Conservation (phyloP, 2,113 vertebrate species). For the Zingel zingel region DNA sequence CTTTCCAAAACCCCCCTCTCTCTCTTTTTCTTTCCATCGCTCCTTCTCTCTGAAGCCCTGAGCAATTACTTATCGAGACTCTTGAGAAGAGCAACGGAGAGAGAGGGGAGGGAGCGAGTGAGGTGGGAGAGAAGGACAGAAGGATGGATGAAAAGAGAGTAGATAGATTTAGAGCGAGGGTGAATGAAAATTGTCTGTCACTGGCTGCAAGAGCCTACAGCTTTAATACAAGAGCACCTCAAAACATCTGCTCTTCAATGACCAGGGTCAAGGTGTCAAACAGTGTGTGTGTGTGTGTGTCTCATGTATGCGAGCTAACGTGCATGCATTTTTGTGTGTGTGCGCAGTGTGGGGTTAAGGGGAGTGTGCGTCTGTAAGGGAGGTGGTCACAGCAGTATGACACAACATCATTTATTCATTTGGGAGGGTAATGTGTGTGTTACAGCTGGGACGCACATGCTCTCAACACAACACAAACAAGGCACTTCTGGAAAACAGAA, state of each 20-base stretch:
- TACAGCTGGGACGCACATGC: constrained; percentile 69
- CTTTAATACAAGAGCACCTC: constrained; percentile 38
- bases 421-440: constrained; percentile 56
- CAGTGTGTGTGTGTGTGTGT: constrained; percentile 27
- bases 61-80: constrained; percentile 80
- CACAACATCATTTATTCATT: constrained; percentile 71
- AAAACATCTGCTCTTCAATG: constrained; percentile 65
- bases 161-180: constrained; percentile 21
- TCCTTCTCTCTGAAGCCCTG: constrained; percentile 75
- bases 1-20: constrained; percentile 37
- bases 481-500: constrained; percentile 56
- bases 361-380: constrained; percentile 21
- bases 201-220: constrained; percentile 1
- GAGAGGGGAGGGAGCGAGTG: neutral
- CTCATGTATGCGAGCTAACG: constrained; percentile 16
- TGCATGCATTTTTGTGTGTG: neutral
- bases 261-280: constrained; percentile 52
- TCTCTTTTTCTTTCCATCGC: constrained; percentile 60
- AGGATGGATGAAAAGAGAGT: constrained; percentile 47
- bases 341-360: constrained; percentile 27
- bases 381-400: constrained; percentile 61
- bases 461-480: constrained; percentile 31
- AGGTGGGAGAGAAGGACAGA: constrained; percentile 26
- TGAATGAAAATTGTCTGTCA: constrained; percentile 49
- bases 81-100: constrained; percentile 65